Base-by-base conservation (phyloP, 2,797 vertebrate genomes). In the Mormyrops attenuatus region DNA sequence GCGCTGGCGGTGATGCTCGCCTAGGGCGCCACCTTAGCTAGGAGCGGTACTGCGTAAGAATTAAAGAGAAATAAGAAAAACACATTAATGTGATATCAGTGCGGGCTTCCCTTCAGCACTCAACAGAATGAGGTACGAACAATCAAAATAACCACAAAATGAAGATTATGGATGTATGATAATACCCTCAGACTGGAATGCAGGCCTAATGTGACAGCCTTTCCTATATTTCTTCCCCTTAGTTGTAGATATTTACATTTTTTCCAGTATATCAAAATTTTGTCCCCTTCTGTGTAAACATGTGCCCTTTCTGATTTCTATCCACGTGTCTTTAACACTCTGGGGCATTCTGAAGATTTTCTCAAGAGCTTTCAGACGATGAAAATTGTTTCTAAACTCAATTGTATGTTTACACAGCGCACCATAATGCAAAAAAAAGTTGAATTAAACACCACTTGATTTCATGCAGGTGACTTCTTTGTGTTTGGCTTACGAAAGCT, bases 321-420 rank as follows among this genome's bases (percentile, higher is more conserved):
- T 90, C 92, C 93, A 91, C 89, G 89, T 92, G 47, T 91, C 88
- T 92, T 80, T 92, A 92, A 93, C 90, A 92, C 3, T 92, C 93
- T 49, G 90, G 91, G 90, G 94, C 93, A 94, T 94, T 92, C 91
- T 89, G 90, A 82, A 89, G 91, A 92, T 91, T 86, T 77, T 84
- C 90, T 90, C 57, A 90, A 69, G 88, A 92, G 73, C 92, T 93
- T 92, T 93, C 92, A 93, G 38, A 94, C 91, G 92, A 90, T 90
- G 90, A 92, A 93, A 90, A 77, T 91, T 92, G 92, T 92, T 92
- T 90, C 91, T 90, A 93, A 94, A 95, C 94, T 93, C 93, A 92
- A 89, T 90, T 86, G 90, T 94, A 90, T 30, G 26, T 89, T 85
- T 26, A 63, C 52, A 84, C 85, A 55, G 85, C 73, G 85, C 55